Percentiles rank a stretch among this genome's conserved stretches.
Conservation (phyloP, 2,888 invertebrate species). For the Spisula subtruncata region DNA sequence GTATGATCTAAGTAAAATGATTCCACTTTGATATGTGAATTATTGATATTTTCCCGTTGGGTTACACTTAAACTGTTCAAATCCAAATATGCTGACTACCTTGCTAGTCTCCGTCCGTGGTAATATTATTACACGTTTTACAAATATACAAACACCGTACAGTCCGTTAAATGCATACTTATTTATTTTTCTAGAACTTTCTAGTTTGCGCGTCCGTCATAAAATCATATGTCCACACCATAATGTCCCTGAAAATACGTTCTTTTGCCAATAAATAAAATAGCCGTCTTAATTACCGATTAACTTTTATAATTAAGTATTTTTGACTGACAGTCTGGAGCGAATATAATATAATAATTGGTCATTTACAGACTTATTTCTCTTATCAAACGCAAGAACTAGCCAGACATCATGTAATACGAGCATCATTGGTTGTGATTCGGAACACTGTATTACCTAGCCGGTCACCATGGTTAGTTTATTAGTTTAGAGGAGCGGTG, state of each 20-base stretch:
- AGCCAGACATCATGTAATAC: not conserved
- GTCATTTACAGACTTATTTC: not conserved
- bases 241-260: not conserved
- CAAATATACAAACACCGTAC: too few relatives aligned
- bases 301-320: not conserved
- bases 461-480: not conserved
- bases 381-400: slow-evolving; percentile 13
- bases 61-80: too few relatives aligned
- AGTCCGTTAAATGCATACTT: too few relatives aligned
- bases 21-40: too few relatives aligned
- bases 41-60: too few relatives aligned
- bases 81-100: too few relatives aligned
- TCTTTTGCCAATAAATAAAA: not conserved
- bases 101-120: too few relatives aligned
- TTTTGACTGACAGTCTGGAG: not conserved
- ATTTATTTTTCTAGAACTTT: too few relatives aligned
- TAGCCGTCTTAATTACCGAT: not conserved
- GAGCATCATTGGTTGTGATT: not conserved
- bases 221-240: too few relatives aligned
- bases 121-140: too few relatives aligned
- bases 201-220: too few relatives aligned
- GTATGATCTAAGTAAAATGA: too few relatives aligned
- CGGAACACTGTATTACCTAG: not conserved
- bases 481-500: not conserved
- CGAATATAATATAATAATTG: not conserved